Percentiles rank a stretch among this genome's conserved stretches.
These are phyloP conservation scores for Agrochola litura DNA, from an alignment of 2,888 invertebrate species.

Conservation along the genomic window DNA sequence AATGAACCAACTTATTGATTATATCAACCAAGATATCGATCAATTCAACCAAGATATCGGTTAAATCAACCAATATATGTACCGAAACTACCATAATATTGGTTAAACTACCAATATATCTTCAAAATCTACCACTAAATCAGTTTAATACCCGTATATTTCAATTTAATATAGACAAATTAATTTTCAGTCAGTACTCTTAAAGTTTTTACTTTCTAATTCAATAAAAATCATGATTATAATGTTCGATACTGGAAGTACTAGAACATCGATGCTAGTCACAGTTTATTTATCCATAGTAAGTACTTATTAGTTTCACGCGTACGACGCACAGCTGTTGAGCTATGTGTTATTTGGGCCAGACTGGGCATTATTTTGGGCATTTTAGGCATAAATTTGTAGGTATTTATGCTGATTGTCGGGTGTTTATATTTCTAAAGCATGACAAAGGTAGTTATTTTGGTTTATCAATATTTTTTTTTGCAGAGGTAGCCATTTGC, in stretches of 20 bases:
- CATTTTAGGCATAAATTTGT: conserved; percentile 28
- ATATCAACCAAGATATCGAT: not conserved
- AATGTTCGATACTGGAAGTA: conserved; percentile 59
- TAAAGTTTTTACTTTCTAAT: not conserved
- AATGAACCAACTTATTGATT: not conserved
- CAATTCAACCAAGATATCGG: too few relatives aligned
- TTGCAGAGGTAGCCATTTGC: not conserved
- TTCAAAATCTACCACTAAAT: not conserved
- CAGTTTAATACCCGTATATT: not conserved
- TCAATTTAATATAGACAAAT: not conserved
- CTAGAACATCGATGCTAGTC: conserved; percentile 75
- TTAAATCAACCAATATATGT: not conserved
- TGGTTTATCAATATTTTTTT: not conserved
- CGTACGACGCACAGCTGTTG: conserved; percentile 77
- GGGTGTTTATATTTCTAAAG: conserved; percentile 9
- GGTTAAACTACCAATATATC: not conserved
- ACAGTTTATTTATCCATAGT: conserved; percentile 67
- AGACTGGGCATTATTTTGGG: conserved; percentile 43
- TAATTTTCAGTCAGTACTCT: conserved; percentile 34
- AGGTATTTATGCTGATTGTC: conserved; percentile 12
- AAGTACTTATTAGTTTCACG: conserved; percentile 62
- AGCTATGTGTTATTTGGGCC: conserved; percentile 58
- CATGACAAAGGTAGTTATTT: not conserved
- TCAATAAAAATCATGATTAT: conserved; percentile 17
- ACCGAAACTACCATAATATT: not conserved